phyloP scores from a whole-genome alignment of 1,140 invertebrate species.

The Papilio dardanus region DNA sequence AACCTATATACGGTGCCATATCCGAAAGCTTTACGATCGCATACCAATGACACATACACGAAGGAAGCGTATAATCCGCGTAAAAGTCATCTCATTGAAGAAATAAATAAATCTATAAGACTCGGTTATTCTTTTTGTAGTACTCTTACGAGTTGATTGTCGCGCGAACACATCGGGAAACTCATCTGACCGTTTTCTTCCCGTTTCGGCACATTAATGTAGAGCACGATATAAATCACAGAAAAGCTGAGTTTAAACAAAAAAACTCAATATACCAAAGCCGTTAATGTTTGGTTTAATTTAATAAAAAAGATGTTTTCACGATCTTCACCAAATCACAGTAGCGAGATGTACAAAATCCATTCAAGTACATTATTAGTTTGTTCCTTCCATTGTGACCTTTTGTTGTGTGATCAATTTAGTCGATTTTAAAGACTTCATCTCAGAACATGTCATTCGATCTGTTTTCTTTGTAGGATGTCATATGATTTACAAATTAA shows the following conservation, averaged over 20 bases:
- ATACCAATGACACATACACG: constrained; percentile 26
- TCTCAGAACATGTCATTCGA: too few relatives aligned
- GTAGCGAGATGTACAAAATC: neutral
- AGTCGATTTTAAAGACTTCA: too few relatives aligned
- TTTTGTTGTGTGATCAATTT: too few relatives aligned
- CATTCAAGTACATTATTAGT: neutral
- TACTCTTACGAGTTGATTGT: constrained; percentile 56
- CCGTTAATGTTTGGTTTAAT: neutral
- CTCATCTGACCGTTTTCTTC: constrained; percentile 58
- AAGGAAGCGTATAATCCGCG: constrained; percentile 35
- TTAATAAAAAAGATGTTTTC: neutral
- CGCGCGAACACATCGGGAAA: constrained; percentile 53
- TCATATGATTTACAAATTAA: neutral
- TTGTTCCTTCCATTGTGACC: too few relatives aligned
- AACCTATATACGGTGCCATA: neutral
- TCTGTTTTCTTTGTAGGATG: too few relatives aligned
- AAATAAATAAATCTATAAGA: constrained; percentile 48
- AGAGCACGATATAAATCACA: constrained; percentile 55
- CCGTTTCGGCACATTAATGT: constrained; percentile 54
- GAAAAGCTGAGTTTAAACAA: constrained; percentile 4
- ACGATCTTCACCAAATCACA: neutral
- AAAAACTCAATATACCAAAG: neutral
- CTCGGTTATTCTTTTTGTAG: constrained; percentile 47
- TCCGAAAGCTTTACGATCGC: constrained; percentile 15
- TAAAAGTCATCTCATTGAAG: constrained; percentile 40